These are phyloP conservation scores for Eurytemora carolleeae DNA, from an alignment of 1,140 invertebrate genomes.

Conservation along the genomic window DNA sequence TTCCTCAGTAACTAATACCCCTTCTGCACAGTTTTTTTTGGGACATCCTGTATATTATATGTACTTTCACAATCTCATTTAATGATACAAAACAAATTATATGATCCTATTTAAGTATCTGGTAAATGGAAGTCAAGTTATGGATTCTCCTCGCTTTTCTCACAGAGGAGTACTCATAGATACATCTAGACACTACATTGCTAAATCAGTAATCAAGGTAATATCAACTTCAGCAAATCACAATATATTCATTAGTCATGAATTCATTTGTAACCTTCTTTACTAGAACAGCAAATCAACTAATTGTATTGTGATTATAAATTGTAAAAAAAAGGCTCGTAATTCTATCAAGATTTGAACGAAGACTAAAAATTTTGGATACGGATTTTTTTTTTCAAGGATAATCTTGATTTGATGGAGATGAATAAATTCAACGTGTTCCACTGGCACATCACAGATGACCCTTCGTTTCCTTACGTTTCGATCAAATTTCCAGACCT, in stretches of 20 bases:
- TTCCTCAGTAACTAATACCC: too few species aligned
- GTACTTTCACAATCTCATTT: too few species aligned
- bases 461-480: constrained; percentile 70
- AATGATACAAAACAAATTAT: too few species aligned
- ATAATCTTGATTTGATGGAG: constrained; percentile 55
- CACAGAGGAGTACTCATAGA: constrained; percentile 60
- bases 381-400: too few species aligned
- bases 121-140: constrained; percentile 33
- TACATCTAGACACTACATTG: constrained; percentile 57
- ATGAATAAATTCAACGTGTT: constrained; percentile 79
- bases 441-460: constrained; percentile 85
- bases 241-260: neutral
- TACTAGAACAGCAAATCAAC: too few species aligned
- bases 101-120: constrained; percentile 20
- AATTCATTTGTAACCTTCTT: too few species aligned
- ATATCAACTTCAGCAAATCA: neutral
- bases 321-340: too few species aligned
- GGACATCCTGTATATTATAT: too few species aligned
- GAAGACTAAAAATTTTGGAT: too few species aligned
- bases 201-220: constrained; percentile 25
- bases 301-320: too few species aligned
- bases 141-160: constrained; percentile 46
- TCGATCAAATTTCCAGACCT: constrained; percentile 50
- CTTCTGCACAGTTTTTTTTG: too few species aligned
- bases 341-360: too few species aligned